Evolutionary conservation across 2,113 vertebrate genomes (phyloP).

Genomic region (Odocoileus virginianus): DNA sequence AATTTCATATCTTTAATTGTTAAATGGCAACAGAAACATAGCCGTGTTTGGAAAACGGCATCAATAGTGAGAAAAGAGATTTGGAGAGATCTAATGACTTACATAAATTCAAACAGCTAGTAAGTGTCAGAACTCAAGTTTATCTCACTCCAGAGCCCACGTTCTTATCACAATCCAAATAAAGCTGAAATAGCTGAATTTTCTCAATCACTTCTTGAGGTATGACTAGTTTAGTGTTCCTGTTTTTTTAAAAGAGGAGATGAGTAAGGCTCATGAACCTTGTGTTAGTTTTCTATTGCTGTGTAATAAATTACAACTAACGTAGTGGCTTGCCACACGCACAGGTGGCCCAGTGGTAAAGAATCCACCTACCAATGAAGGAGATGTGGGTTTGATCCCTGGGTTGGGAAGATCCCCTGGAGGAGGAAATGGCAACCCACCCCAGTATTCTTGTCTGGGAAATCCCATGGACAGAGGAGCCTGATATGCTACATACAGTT

Average conservation of each 20-base stretch:
- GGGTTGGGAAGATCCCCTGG: neutral
- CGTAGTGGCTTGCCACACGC: neutral
- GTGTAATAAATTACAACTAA: neutral
- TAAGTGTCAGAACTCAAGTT: neutral
- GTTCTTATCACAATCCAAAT: neutral
- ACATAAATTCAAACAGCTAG: neutral
- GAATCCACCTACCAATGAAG: neutral
- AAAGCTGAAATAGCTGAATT: neutral
- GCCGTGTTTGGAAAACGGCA: neutral
- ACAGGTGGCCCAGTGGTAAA: neutral
- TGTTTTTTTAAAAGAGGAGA: neutral
- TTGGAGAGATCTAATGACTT: neutral
- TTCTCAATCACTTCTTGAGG: neutral
- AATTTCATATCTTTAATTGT: neutral
- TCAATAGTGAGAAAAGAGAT: neutral
- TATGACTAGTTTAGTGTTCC: neutral
- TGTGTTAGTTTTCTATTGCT: neutral
- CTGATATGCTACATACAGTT: neutral
- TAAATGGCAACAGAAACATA: neutral
- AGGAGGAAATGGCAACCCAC: neutral
- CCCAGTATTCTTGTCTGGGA: neutral
- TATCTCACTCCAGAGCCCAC: neutral
- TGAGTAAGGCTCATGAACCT: neutral
- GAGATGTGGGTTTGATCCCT: neutral
- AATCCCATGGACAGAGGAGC: neutral